phyloP scores from a whole-genome alignment of 2,113 vertebrate genomes.

The Tetraodon nigroviridis region DNA sequence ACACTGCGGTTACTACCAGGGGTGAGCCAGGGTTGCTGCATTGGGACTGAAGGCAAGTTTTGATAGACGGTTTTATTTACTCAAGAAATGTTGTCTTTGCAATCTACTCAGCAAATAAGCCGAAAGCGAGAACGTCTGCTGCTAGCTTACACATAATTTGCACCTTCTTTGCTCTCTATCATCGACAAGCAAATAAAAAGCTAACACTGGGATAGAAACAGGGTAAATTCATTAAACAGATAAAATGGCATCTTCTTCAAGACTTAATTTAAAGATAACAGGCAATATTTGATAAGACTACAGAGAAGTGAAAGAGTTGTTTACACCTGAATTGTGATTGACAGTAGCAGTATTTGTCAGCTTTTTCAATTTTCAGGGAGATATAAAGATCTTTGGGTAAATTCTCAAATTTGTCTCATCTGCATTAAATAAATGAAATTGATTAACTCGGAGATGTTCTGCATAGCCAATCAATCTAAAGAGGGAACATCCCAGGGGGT shows the following conservation, averaged over 20 bases:
- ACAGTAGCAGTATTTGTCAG: slow-evolving; percentile 34
- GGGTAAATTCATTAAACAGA: slow-evolving; percentile 31
- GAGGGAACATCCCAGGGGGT: slow-evolving; percentile 36
- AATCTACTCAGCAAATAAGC: slow-evolving; percentile 6
- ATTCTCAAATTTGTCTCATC: slow-evolving; percentile 45
- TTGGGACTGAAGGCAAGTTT: slow-evolving; percentile 21
- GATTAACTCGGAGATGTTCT: slow-evolving; percentile 69
- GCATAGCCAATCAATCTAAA: slow-evolving; percentile 69
- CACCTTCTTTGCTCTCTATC: slow-evolving; percentile 31
- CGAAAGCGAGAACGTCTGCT: slow-evolving; percentile 9
- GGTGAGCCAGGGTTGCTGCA: slow-evolving; percentile 38
- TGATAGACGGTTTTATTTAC: slow-evolving; percentile 13
- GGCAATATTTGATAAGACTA: slow-evolving; percentile 25
- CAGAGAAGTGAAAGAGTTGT: slow-evolving; percentile 9
- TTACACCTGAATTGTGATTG: slow-evolving; percentile 36
- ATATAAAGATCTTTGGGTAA: slow-evolving; percentile 31
- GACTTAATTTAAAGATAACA: slow-evolving; percentile 34
- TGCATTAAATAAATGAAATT: slow-evolving; percentile 66
- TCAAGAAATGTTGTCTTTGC: background rate
- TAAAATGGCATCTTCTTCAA: slow-evolving; percentile 16
- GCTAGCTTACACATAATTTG: slow-evolving; percentile 46
- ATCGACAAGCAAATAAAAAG: slow-evolving; percentile 37
- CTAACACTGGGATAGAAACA: slow-evolving; percentile 23
- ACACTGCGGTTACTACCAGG: slow-evolving; percentile 39
- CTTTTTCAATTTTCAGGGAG: slow-evolving; percentile 20